Evolutionary conservation across 2,113 vertebrate species (phyloP), one percentile per base, ranked within the genome.

Genomic region (Phocoena phocoena): DNA sequence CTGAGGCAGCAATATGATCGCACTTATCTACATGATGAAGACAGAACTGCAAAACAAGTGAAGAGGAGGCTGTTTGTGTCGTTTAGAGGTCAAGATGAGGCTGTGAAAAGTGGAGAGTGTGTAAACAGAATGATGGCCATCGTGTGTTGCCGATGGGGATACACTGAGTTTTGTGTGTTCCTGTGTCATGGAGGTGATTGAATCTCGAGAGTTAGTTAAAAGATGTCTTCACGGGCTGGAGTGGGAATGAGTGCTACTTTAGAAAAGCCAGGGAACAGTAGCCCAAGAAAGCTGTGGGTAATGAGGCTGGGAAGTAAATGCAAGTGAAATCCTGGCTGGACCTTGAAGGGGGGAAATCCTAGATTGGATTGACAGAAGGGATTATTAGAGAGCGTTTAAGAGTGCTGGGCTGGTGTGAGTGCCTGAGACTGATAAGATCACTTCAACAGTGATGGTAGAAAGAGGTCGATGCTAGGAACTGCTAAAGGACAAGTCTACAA

Each of bases 171-270:
- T 60, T 68, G 67, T 14, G 28, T n/a, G 38, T 38, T 94, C 47
- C 81, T 38, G 31, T 3, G 44, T 90, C 88, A 60, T 3, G 8
- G 50, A 88, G 73, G 50, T 73, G 86, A 97, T 0, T n/a, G 67
- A 80, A 67, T 95, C 92, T 94, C 68, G 83, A 93, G 88, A 68
- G 90, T 8, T 88, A 60, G 80, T 55, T 95, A 96, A 97, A 94
- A 85, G 47, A 55, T 44, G 71, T 67, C 89, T 92, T 88, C 14
- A 0, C 36, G 0, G 36, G 73, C 71, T 86, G 18, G 73, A 94
- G 76, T 63, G n/a, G 26, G 8, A 28, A 89, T 81, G n/a, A 97
- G 63, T 31, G 47, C 67, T 77, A 55, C 70, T 96, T 96, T 63
- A 93, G 63, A 86, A 83, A 94, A 93, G 86, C 77, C 82, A 82